Evolutionary conservation across 2,888 invertebrate genomes (phyloP), one percentile per base, ranked within the genome.

Genomic region (Hypomecis punctinalis): DNA sequence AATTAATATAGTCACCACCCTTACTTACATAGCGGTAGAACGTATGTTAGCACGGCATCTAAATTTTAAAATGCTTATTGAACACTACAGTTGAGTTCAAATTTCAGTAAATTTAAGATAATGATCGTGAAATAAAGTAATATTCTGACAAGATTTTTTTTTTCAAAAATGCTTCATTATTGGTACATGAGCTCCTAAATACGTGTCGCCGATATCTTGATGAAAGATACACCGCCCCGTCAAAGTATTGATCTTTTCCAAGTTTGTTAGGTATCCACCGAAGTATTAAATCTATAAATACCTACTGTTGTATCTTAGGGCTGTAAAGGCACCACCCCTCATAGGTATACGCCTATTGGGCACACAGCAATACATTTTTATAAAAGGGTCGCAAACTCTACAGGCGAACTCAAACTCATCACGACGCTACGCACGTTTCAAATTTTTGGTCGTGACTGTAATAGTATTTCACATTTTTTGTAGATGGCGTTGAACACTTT

Each of bases 271-370:
- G 65, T 61, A 61, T 66, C 61, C 36, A 6, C 54, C 23, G 37
- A 57, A 48, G 56, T 47, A 51, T 42, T 43, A 58, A 53, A 49
- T 64, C 66, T 60, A 65, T 74, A 74, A 69, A 77, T 81, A 80
- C 79, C 79, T 80, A 81, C 73, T 71, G 58, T 43, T 55, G 67
- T 74, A 70, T 71, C 75, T 77, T 72, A 76, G 81, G 81, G 82
- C 75, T 59, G 71, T 56, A 55, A 67, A 70, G 76, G 86, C 74
- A 80, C 84, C 87, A 84, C 88, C 88, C 85, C 83, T 84, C 74
- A 68, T 51, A 67, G 72, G 83, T 81, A 76, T 76, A 83, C 88
- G 88, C 88, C 76, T 78, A 77, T 72, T 75, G 67, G 66, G 74
- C 79, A 72, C 70, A 62, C 61, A 58, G 67, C 60, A 60, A 65